Evolutionary conservation across 2,113 vertebrate genomes (phyloP).

Genomic region (Hydropotes inermis): DNA sequence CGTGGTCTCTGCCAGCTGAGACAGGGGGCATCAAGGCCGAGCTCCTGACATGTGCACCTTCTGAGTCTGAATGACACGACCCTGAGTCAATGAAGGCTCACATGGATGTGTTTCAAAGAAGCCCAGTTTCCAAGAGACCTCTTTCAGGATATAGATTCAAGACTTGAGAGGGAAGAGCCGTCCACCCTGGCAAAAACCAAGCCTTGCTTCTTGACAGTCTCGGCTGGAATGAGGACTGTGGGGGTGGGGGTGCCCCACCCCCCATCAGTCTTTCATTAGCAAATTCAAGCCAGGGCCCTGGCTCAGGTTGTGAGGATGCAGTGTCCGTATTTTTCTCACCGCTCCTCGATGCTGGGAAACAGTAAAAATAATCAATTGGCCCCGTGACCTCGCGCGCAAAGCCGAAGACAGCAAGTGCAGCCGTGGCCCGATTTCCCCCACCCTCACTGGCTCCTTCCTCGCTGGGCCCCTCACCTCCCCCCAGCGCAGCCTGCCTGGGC

Average conservation of each 20-base stretch:
- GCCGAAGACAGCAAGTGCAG: background rate
- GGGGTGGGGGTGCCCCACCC: background rate
- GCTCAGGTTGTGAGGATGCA: conserved; percentile 43
- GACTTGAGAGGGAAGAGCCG: background rate
- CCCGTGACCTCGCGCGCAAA: conserved; percentile 6
- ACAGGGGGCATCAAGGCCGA: rapidly evolving
- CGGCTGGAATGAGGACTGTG: background rate
- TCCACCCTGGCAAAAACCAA: background rate
- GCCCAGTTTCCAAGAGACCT: background rate
- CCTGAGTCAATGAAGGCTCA: background rate
- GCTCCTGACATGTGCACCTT: background rate
- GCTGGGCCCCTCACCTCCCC: conserved; percentile 37
- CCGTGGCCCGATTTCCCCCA: background rate
- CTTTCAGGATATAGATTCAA: background rate
- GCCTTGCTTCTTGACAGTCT: background rate
- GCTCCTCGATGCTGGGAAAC: conserved; percentile 45
- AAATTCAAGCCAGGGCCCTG: background rate
- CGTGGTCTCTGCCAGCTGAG: background rate
- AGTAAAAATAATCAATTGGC: conserved; percentile 61
- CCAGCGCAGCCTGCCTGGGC: background rate
- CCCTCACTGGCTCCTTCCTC: background rate
- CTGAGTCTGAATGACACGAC: background rate
- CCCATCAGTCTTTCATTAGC: background rate
- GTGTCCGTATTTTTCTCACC: conserved; percentile 34
- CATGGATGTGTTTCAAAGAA: background rate